A percentile compares a stretch with the other conserved stretches of the same genome.
Evolutionary conservation across 1,140 invertebrate genomes (phyloP).

Genomic region (Bradysia coprophila): DNA sequence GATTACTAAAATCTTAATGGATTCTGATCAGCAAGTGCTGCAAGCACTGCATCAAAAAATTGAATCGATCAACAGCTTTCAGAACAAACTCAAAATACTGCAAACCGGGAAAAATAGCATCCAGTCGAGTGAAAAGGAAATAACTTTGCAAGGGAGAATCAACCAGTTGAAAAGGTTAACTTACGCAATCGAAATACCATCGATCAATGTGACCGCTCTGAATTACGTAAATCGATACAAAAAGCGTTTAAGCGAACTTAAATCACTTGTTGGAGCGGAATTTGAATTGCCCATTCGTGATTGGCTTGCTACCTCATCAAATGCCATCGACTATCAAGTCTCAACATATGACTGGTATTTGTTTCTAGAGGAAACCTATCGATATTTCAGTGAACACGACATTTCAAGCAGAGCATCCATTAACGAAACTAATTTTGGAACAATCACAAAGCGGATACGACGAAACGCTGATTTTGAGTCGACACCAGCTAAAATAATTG

Average conservation of each 20-base stretch:
- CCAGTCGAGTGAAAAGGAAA: not conserved
- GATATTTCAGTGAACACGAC: not conserved
- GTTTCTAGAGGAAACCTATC: not conserved
- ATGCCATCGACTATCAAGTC: not conserved
- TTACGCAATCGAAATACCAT: not conserved
- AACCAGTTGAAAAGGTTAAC: not conserved
- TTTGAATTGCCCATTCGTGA: not conserved
- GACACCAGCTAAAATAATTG: not conserved
- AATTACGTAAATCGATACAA: not conserved
- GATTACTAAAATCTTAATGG: not conserved
- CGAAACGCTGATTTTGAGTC: not conserved
- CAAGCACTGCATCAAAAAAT: not conserved
- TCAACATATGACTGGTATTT: not conserved
- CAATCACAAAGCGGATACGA: not conserved
- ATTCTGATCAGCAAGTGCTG: not conserved
- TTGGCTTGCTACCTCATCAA: not conserved
- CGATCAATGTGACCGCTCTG: not conserved
- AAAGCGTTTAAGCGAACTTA: not conserved
- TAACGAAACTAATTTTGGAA: not conserved
- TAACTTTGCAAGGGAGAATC: not conserved
- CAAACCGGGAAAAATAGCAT: not conserved
- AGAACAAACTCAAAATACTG: not conserved
- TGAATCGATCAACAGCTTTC: not conserved
- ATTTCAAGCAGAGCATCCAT: not conserved
- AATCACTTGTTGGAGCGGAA: not conserved